These are phyloP conservation scores for Catalaphyllia jardinei DNA, from an alignment of 64 coral and sea anemone species.

Conservation along the genomic window DNA sequence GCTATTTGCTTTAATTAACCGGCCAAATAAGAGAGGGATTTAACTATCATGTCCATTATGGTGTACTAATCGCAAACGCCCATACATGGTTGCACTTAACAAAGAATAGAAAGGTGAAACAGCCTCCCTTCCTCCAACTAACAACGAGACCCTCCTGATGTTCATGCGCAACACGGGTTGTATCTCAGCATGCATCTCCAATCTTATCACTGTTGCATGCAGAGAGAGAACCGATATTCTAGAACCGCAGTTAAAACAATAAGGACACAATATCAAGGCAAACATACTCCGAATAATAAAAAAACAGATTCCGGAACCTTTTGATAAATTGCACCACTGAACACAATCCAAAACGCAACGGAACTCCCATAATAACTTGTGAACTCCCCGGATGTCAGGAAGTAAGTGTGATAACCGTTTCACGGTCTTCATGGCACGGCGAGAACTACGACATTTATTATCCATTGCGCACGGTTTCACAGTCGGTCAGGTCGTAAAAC, in stretches of 20 bases:
- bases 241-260: too few species aligned
- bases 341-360: neutral
- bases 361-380: neutral
- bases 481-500: neutral
- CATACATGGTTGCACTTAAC: too few species aligned
- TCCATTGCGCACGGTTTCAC: neutral
- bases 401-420: neutral
- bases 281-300: neutral
- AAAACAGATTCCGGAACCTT: conserved; percentile 28
- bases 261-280: neutral
- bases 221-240: neutral
- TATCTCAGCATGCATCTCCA: neutral
- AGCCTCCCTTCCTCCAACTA: too few species aligned
- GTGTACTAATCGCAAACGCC: too few species aligned
- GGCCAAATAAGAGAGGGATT: too few species aligned
- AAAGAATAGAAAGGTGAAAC: too few species aligned
- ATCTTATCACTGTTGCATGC: neutral
- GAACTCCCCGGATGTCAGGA: neutral
- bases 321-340: neutral
- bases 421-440: neutral
- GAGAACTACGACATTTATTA: neutral
- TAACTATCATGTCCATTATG: too few species aligned
- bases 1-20: too few species aligned
- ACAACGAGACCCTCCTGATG: neutral
- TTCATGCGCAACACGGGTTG: neutral